These are phyloP conservation scores for Rhynchomys soricoides DNA, from an alignment of 2,113 vertebrate genomes.

Conservation along the genomic window DNA sequence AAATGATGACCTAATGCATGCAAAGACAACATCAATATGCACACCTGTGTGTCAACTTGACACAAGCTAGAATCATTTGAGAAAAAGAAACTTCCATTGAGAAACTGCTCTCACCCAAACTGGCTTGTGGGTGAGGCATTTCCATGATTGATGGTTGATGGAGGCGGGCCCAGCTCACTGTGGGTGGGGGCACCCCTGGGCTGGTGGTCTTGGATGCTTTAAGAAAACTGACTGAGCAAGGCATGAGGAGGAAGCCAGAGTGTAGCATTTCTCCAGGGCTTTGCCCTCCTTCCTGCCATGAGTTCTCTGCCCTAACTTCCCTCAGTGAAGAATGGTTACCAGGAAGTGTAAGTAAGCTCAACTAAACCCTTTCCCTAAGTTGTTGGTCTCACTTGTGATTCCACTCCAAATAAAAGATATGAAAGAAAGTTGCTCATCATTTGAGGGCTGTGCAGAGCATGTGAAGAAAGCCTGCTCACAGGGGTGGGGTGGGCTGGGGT, in stretches of 20 bases:
- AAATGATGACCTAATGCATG: conserved; percentile 11
- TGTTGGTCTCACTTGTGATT: background rate
- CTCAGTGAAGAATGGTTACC: background rate
- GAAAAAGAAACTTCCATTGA: background rate
- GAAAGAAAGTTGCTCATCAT: background rate
- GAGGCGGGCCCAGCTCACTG: background rate
- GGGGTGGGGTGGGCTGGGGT: background rate
- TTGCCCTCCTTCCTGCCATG: background rate
- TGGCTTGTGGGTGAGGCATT: background rate
- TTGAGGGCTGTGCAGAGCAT: conserved; percentile 19
- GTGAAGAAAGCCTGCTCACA: conserved; percentile 15
- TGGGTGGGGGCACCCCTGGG: background rate
- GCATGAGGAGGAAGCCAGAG: background rate
- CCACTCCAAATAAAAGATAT: conserved; percentile 8
- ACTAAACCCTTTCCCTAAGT: background rate
- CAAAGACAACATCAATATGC: background rate
- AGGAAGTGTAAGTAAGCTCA: background rate
- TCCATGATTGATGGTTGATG: background rate
- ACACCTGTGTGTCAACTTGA: background rate
- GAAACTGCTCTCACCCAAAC: background rate
- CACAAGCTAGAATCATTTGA: background rate
- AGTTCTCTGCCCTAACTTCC: background rate
- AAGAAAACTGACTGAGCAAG: background rate
- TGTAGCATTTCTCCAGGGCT: background rate
- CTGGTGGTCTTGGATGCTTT: background rate